Conservation (phyloP, 2,797 vertebrate species). For the Danio kyathit region DNA sequence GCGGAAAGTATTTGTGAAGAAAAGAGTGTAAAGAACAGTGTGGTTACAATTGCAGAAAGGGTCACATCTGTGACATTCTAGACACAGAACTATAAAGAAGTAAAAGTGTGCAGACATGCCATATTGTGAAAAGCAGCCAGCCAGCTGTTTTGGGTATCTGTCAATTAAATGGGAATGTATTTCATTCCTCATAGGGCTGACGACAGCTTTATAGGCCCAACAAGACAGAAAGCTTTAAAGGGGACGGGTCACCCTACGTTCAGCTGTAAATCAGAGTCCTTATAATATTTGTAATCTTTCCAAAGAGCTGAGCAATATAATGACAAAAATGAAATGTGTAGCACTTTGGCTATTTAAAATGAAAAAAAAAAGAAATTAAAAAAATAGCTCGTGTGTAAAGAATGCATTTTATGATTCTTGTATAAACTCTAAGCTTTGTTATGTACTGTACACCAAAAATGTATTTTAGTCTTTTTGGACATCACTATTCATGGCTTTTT, state of each 20-base stretch:
- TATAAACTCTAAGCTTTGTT: neutral
- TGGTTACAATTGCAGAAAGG: conserved; percentile 75
- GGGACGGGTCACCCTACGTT: conserved; percentile 66
- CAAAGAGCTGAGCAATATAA: conserved; percentile 28
- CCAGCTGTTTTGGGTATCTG: conserved; percentile 83
- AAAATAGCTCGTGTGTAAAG: neutral
- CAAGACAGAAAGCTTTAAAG: conserved; percentile 67
- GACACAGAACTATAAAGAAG: conserved; percentile 70
- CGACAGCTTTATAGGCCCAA: conserved; percentile 77
- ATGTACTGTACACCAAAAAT: neutral
- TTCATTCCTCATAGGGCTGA: conserved; percentile 68
- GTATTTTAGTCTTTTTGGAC: neutral
- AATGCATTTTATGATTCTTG: neutral
- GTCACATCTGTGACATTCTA: conserved; percentile 80
- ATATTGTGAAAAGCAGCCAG: conserved; percentile 76
- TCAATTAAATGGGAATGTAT: conserved; percentile 78
- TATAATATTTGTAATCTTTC: conserved; percentile 41
- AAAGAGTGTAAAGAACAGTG: conserved; percentile 68
- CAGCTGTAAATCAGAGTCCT: conserved; percentile 70
- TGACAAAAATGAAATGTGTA: conserved; percentile 21
- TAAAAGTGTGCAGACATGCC: conserved; percentile 77
- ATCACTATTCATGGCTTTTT: neutral
- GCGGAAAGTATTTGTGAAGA: conserved; percentile 77
- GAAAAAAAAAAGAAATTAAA: neutral
- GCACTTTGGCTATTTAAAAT: conserved; percentile 2